Evolutionary conservation across 2,113 vertebrate genomes (phyloP), one percentile per base, ranked within the genome.

Genomic region (Tichodroma muraria): DNA sequence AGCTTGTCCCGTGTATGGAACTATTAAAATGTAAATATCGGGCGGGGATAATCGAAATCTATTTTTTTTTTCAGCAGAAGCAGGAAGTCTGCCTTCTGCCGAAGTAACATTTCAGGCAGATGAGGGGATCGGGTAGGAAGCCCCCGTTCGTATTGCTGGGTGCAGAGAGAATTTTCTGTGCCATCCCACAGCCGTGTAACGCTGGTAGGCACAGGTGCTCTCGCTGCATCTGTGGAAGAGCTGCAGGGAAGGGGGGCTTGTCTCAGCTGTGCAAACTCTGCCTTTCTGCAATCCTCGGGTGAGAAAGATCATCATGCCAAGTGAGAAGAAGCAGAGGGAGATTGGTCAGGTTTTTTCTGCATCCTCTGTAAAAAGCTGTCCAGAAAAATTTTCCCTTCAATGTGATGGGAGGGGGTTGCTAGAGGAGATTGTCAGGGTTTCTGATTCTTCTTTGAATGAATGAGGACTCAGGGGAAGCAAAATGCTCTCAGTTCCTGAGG

Each of bases 71-170:
- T 18, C 38, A 31, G 22, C 15, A 63, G 44, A 27, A 86, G n/a
- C 78, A 76, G 85, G 60, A 77, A 86, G 27, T 24, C 42, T 95
- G 68, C 42, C 8, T 83, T 54, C 13, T 52, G 85, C 72, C 53
- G 14, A 33, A 76, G 42, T 5, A 33, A 7, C 10, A 0, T 0
- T 2, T 59, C 45, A 59, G 81, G 81, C 33, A 20, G 64, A 5
- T 0, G 40, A 61, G 49, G 52, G 37, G 37, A 40, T 22, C 1
- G 30, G 50, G 4, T 5, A 22, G 79, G 15, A 11, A 94, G 20
- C 57, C 70, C 76, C 68, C 2, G 0, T 15, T 31, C 0, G 4
- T 17, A 6, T 14, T 2, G 5, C 22, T 17, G 19, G 49, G 3
- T 17, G 59, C 1, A 1, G 35, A 18, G 70, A 13, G 42, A 2